These are phyloP conservation scores for Tachysurus vachellii DNA, from an alignment of 2,113 vertebrate genomes.

Conservation along the genomic window DNA sequence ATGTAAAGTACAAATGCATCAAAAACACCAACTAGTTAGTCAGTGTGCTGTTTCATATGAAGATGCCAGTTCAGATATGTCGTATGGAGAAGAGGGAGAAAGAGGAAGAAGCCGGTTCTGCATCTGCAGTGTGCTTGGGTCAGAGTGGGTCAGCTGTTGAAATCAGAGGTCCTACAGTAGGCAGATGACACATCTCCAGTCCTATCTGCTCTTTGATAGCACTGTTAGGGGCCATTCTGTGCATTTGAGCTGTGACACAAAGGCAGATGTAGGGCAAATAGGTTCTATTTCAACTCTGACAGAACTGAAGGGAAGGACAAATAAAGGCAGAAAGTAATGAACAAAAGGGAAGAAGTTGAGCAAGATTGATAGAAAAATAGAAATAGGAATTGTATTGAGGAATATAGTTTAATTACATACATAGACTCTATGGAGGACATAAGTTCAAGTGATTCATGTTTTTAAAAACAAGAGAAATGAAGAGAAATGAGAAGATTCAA, in stretches of 20 bases:
- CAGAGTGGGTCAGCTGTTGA: conserved; percentile 24
- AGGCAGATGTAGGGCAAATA: neutral
- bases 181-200: conserved; percentile 24
- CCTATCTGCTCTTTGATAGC: conserved; percentile 17
- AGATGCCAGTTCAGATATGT: conserved; percentile 16
- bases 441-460: neutral
- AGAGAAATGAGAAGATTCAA: neutral
- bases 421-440: conserved; percentile 61
- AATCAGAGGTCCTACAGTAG: conserved; percentile 31
- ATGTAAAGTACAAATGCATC: neutral
- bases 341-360: neutral
- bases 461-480: neutral
- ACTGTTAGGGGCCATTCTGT: conserved; percentile 19
- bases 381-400: conserved; percentile 50
- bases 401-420: neutral
- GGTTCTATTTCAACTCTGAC: neutral
- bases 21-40: neutral
- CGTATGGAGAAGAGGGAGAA: neutral
- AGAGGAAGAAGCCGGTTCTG: neutral
- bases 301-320: neutral
- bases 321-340: neutral
- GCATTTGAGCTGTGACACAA: conserved; percentile 15
- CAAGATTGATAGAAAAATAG: neutral
- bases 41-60: conserved; percentile 12
- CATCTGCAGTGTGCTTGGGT: conserved; percentile 2